phyloP scores from a whole-genome alignment of 2,113 vertebrate species.

The Camelus bactrianus region DNA sequence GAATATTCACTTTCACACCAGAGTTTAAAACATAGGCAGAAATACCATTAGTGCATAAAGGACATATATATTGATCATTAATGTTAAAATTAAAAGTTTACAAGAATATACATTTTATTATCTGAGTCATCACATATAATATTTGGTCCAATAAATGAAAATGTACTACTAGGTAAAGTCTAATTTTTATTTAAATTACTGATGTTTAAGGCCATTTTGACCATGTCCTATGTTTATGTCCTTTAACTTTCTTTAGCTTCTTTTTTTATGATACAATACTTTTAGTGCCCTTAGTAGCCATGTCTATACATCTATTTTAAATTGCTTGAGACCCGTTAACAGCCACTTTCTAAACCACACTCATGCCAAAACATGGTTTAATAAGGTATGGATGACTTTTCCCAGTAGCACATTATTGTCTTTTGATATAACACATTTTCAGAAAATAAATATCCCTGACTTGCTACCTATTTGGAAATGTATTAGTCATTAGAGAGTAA shows the following conservation, averaged over 20 bases:
- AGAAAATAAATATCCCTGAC: conserved; percentile 53
- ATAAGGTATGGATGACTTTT: conserved; percentile 28
- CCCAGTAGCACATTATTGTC: conserved; percentile 17
- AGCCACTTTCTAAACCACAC: conserved; percentile 28
- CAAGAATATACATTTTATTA: background rate
- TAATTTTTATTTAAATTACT: conserved; percentile 49
- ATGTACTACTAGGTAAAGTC: background rate
- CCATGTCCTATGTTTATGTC: background rate
- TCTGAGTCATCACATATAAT: background rate
- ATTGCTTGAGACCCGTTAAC: conserved; percentile 29
- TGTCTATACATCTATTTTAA: conserved; percentile 59
- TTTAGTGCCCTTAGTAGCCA: conserved; percentile 3
- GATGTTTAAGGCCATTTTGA: conserved; percentile 15
- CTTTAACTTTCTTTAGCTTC: background rate
- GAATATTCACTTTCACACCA: conserved; percentile 19
- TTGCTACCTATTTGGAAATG: conserved; percentile 66
- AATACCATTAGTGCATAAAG: background rate
- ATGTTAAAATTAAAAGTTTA: conserved; percentile 36
- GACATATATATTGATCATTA: background rate
- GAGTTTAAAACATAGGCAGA: background rate
- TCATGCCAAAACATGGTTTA: conserved; percentile 45
- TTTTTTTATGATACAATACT: background rate
- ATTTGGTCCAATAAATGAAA: conserved; percentile 31
- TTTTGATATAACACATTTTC: conserved; percentile 60
- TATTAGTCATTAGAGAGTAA: conserved; percentile 63